Conservation (phyloP, 2,888 invertebrate species). For the Danaus chrysippus region DNA sequence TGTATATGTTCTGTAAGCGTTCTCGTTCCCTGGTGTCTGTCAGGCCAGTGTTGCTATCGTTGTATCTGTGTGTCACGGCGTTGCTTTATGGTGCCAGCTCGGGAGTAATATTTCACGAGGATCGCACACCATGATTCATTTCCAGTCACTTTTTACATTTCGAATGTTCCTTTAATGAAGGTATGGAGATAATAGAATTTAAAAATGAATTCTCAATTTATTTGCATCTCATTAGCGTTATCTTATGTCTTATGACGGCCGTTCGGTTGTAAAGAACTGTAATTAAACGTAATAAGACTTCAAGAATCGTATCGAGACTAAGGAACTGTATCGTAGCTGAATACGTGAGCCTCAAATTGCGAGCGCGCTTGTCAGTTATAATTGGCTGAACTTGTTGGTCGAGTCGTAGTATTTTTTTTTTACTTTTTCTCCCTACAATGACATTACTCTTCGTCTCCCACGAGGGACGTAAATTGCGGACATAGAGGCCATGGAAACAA, state of each 20-base stretch:
- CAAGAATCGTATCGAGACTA: conserved; percentile 25
- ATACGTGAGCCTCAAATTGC: conserved; percentile 63
- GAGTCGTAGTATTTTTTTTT: conserved; percentile 66
- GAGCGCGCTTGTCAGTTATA: conserved; percentile 75
- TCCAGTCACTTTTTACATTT: conserved; percentile 70
- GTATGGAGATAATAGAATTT: conserved; percentile 64
- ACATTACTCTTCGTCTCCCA: conserved; percentile 77
- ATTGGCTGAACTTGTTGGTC: conserved; percentile 78
- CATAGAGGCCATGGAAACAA: conserved; percentile 66
- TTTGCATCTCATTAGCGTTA: conserved; percentile 33
- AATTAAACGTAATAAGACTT: conserved; percentile 22
- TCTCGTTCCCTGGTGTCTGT: conserved; percentile 73
- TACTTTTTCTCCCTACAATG: conserved; percentile 60
- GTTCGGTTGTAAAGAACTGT: conserved; percentile 10
- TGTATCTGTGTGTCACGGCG: conserved; percentile 76
- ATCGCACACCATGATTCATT: conserved; percentile 78
- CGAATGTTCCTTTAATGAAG: conserved; percentile 71
- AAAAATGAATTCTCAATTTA: conserved; percentile 36
- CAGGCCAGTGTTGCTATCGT: conserved; percentile 76
- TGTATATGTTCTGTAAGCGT: conserved; percentile 54
- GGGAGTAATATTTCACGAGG: conserved; percentile 77
- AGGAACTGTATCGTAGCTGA: conserved; percentile 26
- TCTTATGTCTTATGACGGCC: conserved; percentile 2
- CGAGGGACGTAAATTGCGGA: conserved; percentile 74
- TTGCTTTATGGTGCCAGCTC: conserved; percentile 78